Percentiles rank a stretch among this genome's conserved stretches.
phyloP scores from a whole-genome alignment of 2,113 vertebrate genomes.

The Lamprologus callipterus region DNA sequence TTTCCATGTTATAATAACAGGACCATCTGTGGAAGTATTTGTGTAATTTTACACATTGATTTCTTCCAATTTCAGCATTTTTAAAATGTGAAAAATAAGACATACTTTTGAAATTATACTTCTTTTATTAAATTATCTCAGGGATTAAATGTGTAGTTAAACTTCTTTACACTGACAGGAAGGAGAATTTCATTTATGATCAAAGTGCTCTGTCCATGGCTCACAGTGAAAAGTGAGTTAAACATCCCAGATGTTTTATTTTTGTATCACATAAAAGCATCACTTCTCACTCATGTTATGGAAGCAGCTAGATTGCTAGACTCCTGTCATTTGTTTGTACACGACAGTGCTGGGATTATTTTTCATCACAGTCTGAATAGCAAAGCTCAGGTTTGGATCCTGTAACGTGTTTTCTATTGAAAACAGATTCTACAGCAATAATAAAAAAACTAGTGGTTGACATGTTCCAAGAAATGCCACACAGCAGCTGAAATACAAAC shows the following conservation, averaged over 20 bases:
- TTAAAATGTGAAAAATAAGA: not conserved
- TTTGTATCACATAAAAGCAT: not conserved
- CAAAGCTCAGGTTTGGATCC: not conserved
- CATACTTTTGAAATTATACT: not conserved
- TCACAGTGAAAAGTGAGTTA: not conserved
- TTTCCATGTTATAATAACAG: not conserved
- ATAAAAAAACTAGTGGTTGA: not conserved
- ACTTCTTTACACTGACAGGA: not conserved
- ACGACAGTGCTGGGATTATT: not conserved
- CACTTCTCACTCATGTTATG: not conserved
- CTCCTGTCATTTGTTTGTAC: not conserved
- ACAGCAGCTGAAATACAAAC: fast-evolving
- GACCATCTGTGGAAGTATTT: not conserved
- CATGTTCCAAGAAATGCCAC: not conserved
- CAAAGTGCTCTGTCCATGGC: not conserved
- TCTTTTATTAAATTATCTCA: not conserved
- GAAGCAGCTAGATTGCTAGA: not conserved
- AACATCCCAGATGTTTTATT: not conserved
- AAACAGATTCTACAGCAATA: not conserved
- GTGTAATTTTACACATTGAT: not conserved
- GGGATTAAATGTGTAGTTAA: not conserved
- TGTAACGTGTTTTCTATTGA: not conserved
- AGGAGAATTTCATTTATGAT: not conserved
- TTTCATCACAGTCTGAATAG: not conserved
- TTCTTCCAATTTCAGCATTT: not conserved